These are phyloP conservation scores for Vicugna pacos DNA, from an alignment of 2,113 vertebrate genomes.

Conservation along the genomic window DNA sequence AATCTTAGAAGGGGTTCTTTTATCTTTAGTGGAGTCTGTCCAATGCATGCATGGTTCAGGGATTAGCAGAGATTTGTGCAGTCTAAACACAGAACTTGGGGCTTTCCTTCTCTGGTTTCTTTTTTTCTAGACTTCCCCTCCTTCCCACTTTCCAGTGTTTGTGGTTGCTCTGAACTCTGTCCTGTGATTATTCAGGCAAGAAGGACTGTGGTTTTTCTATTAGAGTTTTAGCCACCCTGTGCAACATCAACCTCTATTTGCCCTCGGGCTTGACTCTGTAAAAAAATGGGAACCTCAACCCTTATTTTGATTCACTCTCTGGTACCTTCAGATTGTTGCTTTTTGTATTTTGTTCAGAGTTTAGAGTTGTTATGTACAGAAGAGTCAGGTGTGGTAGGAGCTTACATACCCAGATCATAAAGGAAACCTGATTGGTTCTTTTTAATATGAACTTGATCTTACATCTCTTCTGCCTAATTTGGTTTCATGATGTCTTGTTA, in stretches of 20 bases:
- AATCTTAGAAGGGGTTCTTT: not conserved
- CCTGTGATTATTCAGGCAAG: not conserved
- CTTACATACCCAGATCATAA: not conserved
- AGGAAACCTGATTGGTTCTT: not conserved
- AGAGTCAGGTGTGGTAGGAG: not conserved
- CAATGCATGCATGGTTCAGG: not conserved
- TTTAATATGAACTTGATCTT: not conserved
- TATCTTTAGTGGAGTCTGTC: not conserved
- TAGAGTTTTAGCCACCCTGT: not conserved
- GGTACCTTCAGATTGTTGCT: not conserved
- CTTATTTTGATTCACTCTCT: not conserved
- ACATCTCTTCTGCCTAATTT: not conserved
- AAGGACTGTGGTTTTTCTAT: not conserved
- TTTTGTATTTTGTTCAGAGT: not conserved
- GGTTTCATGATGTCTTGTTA: not conserved
- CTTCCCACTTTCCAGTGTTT: not conserved
- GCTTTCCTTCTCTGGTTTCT: not conserved
- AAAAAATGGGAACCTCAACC: not conserved
- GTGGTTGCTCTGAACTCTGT: not conserved
- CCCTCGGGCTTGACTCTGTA: not conserved
- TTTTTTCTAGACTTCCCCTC: not conserved
- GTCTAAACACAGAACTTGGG: not conserved
- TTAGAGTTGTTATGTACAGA: not conserved
- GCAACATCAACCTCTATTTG: not conserved
- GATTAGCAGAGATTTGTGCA: not conserved